These are phyloP conservation scores for Tipula confusa DNA, from an alignment of 2,888 invertebrate genomes.

Conservation along the genomic window DNA sequence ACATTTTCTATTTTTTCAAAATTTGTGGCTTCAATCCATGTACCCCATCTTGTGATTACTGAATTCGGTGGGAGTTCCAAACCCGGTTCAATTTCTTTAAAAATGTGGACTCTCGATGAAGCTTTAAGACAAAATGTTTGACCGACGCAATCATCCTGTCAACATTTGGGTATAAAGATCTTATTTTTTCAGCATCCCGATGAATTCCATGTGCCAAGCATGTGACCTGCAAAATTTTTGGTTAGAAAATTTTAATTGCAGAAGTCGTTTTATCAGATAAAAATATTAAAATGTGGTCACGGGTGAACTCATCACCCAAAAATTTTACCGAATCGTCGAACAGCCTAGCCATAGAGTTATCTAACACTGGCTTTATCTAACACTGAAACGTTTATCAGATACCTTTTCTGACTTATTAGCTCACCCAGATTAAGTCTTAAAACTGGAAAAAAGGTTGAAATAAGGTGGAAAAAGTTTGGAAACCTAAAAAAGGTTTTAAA, in stretches of 20 bases:
- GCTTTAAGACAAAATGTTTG: slow-evolving; percentile 42
- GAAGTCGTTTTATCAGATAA: too few species aligned
- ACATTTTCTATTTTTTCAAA: too few species aligned
- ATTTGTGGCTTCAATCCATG: too few species aligned
- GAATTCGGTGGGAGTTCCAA: slow-evolving; percentile 40
- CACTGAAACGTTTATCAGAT: slow-evolving; percentile 30
- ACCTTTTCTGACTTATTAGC: not conserved
- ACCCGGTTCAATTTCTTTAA: slow-evolving; percentile 38
- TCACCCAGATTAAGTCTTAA: not conserved
- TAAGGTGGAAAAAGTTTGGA: too few species aligned
- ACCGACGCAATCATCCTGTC: slow-evolving; percentile 38
- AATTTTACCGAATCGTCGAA: slow-evolving; percentile 29
- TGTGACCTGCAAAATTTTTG: slow-evolving; percentile 40
- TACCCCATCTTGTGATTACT: slow-evolving; percentile 39
- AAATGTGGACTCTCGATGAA: too few species aligned
- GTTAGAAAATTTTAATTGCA: too few species aligned
- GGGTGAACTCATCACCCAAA: not conserved
- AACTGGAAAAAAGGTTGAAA: too few species aligned
- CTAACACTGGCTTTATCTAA: slow-evolving; percentile 31
- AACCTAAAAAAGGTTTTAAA: too few species aligned
- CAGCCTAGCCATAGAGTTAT: not conserved
- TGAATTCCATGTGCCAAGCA: slow-evolving; percentile 41
- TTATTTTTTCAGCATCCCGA: slow-evolving; percentile 39
- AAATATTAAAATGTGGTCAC: too few species aligned
- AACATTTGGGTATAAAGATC: slow-evolving; percentile 37